Base-by-base conservation (phyloP, 2,113 vertebrate species). In the Triplophysa siluroides region DNA sequence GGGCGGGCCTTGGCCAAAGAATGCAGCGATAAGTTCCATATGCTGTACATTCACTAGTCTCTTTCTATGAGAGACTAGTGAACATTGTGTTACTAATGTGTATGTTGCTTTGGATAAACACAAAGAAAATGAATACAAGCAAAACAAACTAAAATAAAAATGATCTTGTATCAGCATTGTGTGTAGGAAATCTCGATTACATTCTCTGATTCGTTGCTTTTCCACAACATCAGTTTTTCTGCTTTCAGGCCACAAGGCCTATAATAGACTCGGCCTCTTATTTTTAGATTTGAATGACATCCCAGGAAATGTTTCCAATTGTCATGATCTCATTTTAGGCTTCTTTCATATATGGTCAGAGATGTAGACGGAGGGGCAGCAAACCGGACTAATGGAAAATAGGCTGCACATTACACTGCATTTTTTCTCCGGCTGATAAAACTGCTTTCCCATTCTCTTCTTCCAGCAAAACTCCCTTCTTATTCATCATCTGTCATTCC, bases 261-360 rank as follows among this genome's bases (percentile, higher is more conserved):
- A 80, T 85, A 89, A 90, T 85, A 79, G 87, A 86, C 86, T 83
- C 83, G 71, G 67, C 77, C 83, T 88, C 77, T 82, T 90, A 87
- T 87, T 90, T 90, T 84, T 88, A 86, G 85, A 89, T 85, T 88
- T 92, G 90, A 92, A 87, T 92, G 91, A 90, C 91, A 88, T 90
- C 85, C 76, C 21, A 52, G 80, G 65, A 79, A 89, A 91, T 92
- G 88, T 89, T 91, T 92, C 76, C 85, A 88, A 92, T 90, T 89
- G 89, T 90, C 85, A 85, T 83, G 83, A 89, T 90, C 85, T 88
- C 83, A 87, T 91, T 90, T 90, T 88, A 83, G 81, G 23, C 76
- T 84, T 83, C 66, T 23, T 84, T 84, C 81, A 77, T 81, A 60
- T 78, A 73, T 78, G 24, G 73, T 64, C 65, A 1, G 72, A 82